A percentile compares a stretch with the other conserved stretches of the same genome.
Conservation (phyloP, 2,113 vertebrate species). For the Malurus elegans region DNA sequence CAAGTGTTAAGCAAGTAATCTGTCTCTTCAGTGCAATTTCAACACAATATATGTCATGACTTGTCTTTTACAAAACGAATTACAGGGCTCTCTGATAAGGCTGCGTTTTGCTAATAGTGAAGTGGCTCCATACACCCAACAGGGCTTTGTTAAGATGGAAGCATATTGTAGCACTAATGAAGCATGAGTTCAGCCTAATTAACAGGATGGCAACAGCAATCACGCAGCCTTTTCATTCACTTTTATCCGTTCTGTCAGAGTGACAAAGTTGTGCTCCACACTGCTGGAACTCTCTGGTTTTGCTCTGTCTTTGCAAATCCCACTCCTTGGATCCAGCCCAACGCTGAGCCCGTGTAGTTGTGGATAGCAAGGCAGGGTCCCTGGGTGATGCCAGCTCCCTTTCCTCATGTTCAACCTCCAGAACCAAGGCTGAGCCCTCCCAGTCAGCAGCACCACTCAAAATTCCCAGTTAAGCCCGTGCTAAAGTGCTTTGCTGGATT, state of each 20-base stretch:
- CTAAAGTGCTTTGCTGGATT: constrained; percentile 6
- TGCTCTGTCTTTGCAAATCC: constrained; percentile 37
- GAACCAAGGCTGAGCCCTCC: not conserved
- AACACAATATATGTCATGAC: constrained; percentile 24
- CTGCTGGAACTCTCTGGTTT: constrained; percentile 11
- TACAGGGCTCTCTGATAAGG: constrained; percentile 46
- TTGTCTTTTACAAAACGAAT: constrained; percentile 40
- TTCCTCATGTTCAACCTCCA: not conserved
- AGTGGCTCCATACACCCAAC: constrained; percentile 30
- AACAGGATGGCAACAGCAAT: constrained; percentile 55
- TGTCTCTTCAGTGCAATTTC: constrained; percentile 14
- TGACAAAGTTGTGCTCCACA: constrained; percentile 10
- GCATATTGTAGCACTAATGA: constrained; percentile 64
- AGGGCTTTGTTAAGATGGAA: constrained; percentile 55
- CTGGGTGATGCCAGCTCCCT: not conserved
- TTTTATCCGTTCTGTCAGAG: constrained; percentile 41
- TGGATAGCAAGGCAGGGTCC: not conserved
- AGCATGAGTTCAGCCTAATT: constrained; percentile 66
- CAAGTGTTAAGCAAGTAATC: constrained; percentile 24
- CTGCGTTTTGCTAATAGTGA: constrained; percentile 39
- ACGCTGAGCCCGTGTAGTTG: not conserved
- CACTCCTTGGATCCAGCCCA: not conserved
- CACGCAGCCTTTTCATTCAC: constrained; percentile 51
- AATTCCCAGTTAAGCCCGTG: not conserved
- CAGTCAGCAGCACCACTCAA: not conserved